phyloP scores from a whole-genome alignment of 2,113 vertebrate genomes.

The Heterotilapia buettikoferi region DNA sequence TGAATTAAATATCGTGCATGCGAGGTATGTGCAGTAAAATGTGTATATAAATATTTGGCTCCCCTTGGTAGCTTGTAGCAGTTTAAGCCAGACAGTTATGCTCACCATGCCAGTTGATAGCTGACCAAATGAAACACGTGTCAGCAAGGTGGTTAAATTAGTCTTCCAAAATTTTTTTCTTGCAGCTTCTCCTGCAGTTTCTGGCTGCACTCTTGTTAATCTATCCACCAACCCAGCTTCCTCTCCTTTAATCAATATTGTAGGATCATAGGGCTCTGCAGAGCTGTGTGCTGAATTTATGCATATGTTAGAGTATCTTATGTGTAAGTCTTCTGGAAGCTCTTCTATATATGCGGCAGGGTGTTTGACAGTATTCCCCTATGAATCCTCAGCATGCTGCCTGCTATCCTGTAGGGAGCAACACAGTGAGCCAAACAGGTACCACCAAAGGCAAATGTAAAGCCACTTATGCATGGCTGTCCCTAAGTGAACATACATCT shows the following conservation, averaged over 20 bases:
- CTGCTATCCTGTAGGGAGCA: background rate
- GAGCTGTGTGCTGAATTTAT: background rate
- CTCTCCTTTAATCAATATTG: background rate
- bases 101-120: background rate
- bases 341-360: background rate
- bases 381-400: background rate
- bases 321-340: background rate
- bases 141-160: background rate
- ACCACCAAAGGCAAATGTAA: background rate
- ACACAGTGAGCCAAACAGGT: background rate
- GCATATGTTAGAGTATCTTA: background rate
- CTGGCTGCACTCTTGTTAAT: background rate
- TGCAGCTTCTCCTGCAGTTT: background rate
- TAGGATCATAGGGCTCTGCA: background rate
- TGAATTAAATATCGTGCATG: background rate
- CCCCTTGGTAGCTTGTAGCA: background rate
- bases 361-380: background rate
- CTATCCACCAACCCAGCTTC: background rate
- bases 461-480: background rate
- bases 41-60: background rate
- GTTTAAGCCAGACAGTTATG: background rate
- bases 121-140: background rate
- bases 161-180: background rate
- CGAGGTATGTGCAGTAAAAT: background rate
- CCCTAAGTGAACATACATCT: background rate